Conservation (phyloP, 92 coral and sea anemone species). For the Epizoanthus ramosus region DNA sequence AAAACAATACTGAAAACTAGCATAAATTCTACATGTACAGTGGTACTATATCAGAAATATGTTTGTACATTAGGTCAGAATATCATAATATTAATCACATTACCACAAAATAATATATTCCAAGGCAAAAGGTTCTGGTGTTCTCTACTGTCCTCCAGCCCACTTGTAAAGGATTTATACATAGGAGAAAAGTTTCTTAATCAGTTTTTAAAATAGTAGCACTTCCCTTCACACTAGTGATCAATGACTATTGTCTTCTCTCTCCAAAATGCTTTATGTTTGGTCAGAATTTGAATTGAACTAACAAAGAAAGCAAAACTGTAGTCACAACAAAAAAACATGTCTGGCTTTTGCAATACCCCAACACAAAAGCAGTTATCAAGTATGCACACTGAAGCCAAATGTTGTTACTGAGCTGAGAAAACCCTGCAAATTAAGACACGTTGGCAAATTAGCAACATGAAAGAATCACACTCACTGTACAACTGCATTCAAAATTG, state of each 20-base stretch:
- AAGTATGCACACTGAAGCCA: too few relatives aligned
- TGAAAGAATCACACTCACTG: constrained; percentile 58
- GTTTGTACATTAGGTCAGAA: background rate
- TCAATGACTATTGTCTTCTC: background rate
- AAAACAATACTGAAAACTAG: too few relatives aligned
- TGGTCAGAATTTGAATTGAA: constrained; percentile 25
- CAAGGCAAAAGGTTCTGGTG: background rate
- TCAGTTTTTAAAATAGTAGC: constrained; percentile 1
- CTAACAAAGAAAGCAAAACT: background rate
- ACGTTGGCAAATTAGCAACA: too few relatives aligned
- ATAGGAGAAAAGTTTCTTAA: background rate
- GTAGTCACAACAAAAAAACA: constrained; percentile 36
- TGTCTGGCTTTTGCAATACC: background rate
- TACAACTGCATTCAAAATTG: constrained; percentile 87
- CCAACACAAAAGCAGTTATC: too few relatives aligned
- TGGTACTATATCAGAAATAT: background rate
- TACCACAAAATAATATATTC: background rate
- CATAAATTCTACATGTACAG: background rate
- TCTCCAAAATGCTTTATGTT: constrained; percentile 17
- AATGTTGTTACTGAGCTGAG: too few relatives aligned
- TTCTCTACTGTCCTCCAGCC: background rate
- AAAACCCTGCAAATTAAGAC: too few relatives aligned
- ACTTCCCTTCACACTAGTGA: background rate
- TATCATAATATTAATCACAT: background rate
- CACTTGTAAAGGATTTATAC: background rate